Conservation (phyloP, 2,888 invertebrate species). For the Lissonota sp. region DNA sequence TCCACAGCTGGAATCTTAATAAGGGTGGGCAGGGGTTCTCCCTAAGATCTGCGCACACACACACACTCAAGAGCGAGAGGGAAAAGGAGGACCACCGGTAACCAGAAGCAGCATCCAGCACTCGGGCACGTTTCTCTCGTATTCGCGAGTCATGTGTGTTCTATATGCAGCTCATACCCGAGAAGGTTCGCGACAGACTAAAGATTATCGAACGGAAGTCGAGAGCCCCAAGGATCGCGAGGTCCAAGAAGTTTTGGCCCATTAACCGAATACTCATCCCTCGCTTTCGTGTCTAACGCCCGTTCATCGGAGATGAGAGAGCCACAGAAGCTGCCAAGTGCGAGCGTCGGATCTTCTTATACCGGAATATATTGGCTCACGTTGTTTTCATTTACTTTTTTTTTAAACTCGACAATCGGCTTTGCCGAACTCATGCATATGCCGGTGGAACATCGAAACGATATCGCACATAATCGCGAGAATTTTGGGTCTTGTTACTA, state of each 20-base stretch:
- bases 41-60: constrained; percentile 41
- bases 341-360: constrained; percentile 39
- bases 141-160: constrained; percentile 4
- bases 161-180: constrained; percentile 7
- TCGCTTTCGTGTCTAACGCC: constrained; percentile 26
- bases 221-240: constrained; percentile 38
- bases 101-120: constrained; percentile 38
- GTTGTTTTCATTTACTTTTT: not conserved
- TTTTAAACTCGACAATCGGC: constrained; percentile 35
- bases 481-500: not conserved
- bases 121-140: constrained; percentile 41
- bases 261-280: constrained; percentile 59
- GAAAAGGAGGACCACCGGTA: constrained; percentile 6
- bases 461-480: not conserved
- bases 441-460: constrained; percentile 6
- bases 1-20: constrained; percentile 83
- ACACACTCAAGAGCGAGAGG: constrained; percentile 31
- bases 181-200: constrained; percentile 21
- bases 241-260: constrained; percentile 37
- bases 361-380: constrained; percentile 14
- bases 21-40: constrained; percentile 83
- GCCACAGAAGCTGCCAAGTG: constrained; percentile 25
- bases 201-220: constrained; percentile 66
- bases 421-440: not conserved
- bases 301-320: constrained; percentile 14